Evolutionary conservation across 2,797 vertebrate species (phyloP).

Genomic region (Leptoclinus maculatus): DNA sequence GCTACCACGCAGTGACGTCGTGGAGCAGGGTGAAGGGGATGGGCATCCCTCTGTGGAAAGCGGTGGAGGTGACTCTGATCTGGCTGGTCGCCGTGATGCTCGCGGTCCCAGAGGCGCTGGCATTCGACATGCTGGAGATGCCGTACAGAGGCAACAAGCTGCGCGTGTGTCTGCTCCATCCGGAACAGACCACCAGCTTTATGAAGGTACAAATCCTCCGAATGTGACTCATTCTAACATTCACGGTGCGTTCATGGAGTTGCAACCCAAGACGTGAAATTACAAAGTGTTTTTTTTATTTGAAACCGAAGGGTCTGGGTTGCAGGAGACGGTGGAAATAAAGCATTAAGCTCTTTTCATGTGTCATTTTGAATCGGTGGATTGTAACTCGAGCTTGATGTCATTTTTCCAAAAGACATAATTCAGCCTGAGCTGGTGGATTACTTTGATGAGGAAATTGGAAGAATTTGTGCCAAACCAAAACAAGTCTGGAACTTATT

Average conservation of each 20-base stretch:
- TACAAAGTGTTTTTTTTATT: slow-evolving; percentile 5
- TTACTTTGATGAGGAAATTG: not conserved
- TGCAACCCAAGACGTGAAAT: not conserved
- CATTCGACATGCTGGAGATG: slow-evolving; percentile 88
- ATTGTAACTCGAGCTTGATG: not conserved
- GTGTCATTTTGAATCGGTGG: slow-evolving; percentile 3
- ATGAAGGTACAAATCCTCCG: slow-evolving; percentile 80
- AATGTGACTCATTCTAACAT: slow-evolving; percentile 15
- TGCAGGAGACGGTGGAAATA: not conserved
- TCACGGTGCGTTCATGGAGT: not conserved
- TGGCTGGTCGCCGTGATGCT: slow-evolving; percentile 88
- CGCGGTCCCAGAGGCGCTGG: slow-evolving; percentile 88
- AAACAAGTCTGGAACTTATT: slow-evolving; percentile 1
- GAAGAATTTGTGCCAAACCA: not conserved
- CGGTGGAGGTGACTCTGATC: slow-evolving; percentile 88
- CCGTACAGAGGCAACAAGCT: slow-evolving; percentile 85
- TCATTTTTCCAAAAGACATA: not conserved
- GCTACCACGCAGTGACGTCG: slow-evolving; percentile 91
- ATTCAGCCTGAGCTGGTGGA: not conserved
- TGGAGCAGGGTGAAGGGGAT: slow-evolving; percentile 93
- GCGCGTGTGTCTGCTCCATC: slow-evolving; percentile 87
- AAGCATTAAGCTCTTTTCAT: not conserved
- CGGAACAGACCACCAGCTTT: slow-evolving; percentile 83
- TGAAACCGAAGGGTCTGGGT: not conserved
- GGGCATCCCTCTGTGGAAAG: slow-evolving; percentile 91